Percentiles rank a stretch among this genome's conserved stretches.
These are phyloP conservation scores for Abrostola tripartita DNA, from an alignment of 2,888 invertebrate species.

Conservation along the genomic window DNA sequence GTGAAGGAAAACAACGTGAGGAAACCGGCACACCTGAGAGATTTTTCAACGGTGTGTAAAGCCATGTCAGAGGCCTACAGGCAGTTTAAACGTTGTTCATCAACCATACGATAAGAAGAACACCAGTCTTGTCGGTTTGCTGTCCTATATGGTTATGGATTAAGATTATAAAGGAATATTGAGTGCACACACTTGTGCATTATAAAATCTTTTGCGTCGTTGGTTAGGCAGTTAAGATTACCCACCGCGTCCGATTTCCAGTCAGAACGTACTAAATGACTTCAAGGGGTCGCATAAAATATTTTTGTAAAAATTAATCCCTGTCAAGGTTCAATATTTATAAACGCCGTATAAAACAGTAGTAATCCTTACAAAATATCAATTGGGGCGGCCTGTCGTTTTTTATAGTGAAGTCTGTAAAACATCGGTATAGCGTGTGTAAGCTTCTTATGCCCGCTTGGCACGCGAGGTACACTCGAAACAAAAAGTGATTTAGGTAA, in stretches of 20 bases:
- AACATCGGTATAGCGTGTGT: slow-evolving; percentile 83
- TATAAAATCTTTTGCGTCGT: no score
- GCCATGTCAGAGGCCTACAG: no score
- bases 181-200: no score
- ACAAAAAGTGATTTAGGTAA: slow-evolving; percentile 74
- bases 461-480: slow-evolving; percentile 79
- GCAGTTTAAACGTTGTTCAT: no score
- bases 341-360: slow-evolving; percentile 72
- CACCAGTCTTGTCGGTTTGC: no score
- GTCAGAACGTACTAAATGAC: slow-evolving; percentile 35
- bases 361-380: slow-evolving; percentile 83
- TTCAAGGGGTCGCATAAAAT: slow-evolving; percentile 51
- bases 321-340: slow-evolving; percentile 58
- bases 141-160: no score
- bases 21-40: no score
- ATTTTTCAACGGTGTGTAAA: no score
- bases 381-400: slow-evolving; percentile 81
- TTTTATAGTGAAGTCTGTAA: slow-evolving; percentile 82
- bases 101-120: no score
- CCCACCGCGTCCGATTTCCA: slow-evolving; percentile 11
- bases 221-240: not conserved
- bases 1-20: no score
- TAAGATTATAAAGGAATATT: no score
- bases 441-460: slow-evolving; percentile 74
- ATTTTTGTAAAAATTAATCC: slow-evolving; percentile 58